phyloP scores from a whole-genome alignment of 2,797 vertebrate genomes.

The Synaphobranchus kaupii region DNA sequence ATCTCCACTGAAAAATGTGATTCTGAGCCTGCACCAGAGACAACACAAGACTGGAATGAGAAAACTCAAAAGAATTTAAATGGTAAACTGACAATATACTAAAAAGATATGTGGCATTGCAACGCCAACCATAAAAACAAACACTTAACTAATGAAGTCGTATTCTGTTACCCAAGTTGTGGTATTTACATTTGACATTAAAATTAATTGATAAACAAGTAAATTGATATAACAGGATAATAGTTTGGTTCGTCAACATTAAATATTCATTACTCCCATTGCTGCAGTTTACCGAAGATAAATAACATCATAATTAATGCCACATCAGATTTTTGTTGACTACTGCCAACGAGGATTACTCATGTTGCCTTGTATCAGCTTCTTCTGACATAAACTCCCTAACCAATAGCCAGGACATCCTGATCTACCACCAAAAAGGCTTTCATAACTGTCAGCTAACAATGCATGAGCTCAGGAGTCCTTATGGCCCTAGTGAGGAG shows the following conservation, averaged over 20 bases:
- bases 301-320: not conserved
- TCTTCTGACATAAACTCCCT: not conserved
- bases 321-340: not conserved
- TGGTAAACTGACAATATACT: not conserved
- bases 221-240: not conserved
- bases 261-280: not conserved
- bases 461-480: not conserved
- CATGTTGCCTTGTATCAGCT: not conserved
- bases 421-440: not conserved
- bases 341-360: not conserved
- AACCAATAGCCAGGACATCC: not conserved
- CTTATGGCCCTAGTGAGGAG: not conserved
- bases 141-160: not conserved
- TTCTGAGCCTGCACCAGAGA: not conserved
- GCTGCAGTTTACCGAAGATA: not conserved
- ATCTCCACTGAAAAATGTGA: not conserved
- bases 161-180: not conserved
- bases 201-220: not conserved
- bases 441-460: constrained; percentile 2
- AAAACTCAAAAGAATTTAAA: not conserved
- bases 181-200: not conserved
- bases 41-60: not conserved
- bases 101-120: not conserved
- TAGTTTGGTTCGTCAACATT: not conserved
- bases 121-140: not conserved